Evolutionary conservation across 2,888 invertebrate genomes (phyloP).

Genomic region (Ectropis crepuscularia): DNA sequence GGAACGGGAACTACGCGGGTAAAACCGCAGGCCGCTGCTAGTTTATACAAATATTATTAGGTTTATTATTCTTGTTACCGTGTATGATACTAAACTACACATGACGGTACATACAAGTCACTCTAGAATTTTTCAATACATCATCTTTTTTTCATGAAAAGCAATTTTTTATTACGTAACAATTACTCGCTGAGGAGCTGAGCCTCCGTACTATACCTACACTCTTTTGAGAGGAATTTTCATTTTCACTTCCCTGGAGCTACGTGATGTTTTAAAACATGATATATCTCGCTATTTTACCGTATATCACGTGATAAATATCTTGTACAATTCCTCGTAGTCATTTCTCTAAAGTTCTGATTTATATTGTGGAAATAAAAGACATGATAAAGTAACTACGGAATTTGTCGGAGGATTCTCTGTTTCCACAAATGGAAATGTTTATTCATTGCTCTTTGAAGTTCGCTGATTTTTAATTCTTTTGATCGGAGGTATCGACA

Average conservation of each 20-base stretch:
- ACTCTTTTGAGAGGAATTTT: constrained; percentile 22
- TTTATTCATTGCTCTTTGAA: background rate
- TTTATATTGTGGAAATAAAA: constrained; percentile 16
- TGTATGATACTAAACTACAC: no score
- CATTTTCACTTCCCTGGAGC: constrained; percentile 22
- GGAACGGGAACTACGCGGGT: no score
- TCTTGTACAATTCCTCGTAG: constrained; percentile 23
- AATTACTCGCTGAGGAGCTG: constrained; percentile 10
- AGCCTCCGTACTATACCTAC: constrained; percentile 13
- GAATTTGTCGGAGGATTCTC: background rate
- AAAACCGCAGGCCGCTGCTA: no score
- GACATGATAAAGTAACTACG: background rate
- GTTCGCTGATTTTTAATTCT: background rate
- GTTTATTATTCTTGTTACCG: no score
- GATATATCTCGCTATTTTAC: constrained; percentile 21
- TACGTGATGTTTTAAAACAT: constrained; percentile 32
- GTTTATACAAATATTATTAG: no score
- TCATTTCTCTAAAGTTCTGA: constrained; percentile 18
- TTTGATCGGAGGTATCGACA: no score
- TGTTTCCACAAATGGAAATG: no score
- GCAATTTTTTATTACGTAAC: constrained; percentile 8
- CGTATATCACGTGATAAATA: constrained; percentile 25
- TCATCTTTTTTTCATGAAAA: background rate
- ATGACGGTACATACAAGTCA: no score
- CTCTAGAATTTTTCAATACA: no score